These are phyloP conservation scores for Parasteatoda lunata DNA, from an alignment of 2,888 invertebrate species.

Conservation along the genomic window DNA sequence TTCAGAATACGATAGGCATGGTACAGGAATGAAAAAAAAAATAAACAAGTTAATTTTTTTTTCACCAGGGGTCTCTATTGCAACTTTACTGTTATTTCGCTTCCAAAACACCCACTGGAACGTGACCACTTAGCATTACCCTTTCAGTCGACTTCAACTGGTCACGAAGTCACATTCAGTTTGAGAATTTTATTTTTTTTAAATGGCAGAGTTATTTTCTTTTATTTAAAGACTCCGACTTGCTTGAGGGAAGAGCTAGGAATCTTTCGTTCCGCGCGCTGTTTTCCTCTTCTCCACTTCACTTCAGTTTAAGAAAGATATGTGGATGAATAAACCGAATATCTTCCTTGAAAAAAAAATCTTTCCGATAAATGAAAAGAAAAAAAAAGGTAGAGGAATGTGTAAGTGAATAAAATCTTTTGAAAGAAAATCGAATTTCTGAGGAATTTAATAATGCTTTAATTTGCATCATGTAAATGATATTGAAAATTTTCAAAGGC, in stretches of 20 bases:
- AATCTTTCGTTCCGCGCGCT: background rate
- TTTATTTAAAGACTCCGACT: slow-evolving; percentile 10
- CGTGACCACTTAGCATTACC: slow-evolving; percentile 32
- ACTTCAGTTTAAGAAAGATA: background rate
- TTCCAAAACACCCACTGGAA: slow-evolving; percentile 10
- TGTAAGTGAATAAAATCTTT: too few relatives aligned
- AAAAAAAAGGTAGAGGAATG: too few relatives aligned
- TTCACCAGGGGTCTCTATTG: background rate
- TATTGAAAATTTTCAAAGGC: too few relatives aligned
- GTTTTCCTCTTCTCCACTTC: background rate
- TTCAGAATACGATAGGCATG: background rate
- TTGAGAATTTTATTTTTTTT: slow-evolving; percentile 34
- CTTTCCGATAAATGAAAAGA: too few relatives aligned
- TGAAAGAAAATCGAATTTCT: too few relatives aligned
- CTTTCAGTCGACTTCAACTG: background rate
- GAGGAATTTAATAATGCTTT: too few relatives aligned
- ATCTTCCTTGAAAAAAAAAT: too few relatives aligned
- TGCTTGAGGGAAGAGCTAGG: background rate
- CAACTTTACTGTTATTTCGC: background rate
- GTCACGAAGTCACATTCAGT: slow-evolving; percentile 37
- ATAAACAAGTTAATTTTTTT: background rate
- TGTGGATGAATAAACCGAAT: background rate
- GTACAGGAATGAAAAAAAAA: background rate
- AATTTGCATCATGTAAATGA: too few relatives aligned
- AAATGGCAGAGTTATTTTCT: slow-evolving; percentile 12